Evolutionary conservation across 2,888 invertebrate species (phyloP).

Genomic region (Brassicogethes aeneus): DNA sequence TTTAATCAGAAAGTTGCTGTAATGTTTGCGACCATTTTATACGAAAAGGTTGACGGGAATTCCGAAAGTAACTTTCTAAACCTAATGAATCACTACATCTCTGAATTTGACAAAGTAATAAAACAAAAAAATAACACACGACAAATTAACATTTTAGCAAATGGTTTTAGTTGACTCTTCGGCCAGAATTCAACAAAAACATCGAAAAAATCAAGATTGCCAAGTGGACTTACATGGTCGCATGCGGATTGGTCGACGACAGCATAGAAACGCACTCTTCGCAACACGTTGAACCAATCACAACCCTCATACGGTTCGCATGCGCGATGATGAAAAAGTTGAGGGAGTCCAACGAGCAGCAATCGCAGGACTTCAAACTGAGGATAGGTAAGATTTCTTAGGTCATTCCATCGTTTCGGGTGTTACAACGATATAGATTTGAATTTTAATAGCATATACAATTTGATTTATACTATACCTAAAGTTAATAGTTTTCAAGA

Average conservation of each 20-base stretch:
- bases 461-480: no score
- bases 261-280: conserved; percentile 41
- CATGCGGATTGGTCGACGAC: conserved; percentile 76
- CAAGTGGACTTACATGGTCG: conserved; percentile 96
- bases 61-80: conserved; percentile 42
- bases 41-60: conserved; percentile 41
- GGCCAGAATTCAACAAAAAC: conserved; percentile 39
- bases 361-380: conserved; percentile 52
- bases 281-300: conserved; percentile 35
- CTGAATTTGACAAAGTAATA: conserved; percentile 81
- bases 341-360: conserved; percentile 48
- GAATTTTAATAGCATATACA: no score
- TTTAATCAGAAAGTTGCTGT: conserved; percentile 85
- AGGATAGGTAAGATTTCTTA: conserved; percentile 53
- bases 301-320: conserved; percentile 63
- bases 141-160: not conserved
- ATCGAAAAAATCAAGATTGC: conserved; percentile 97
- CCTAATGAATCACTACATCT: conserved; percentile 80
- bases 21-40: conserved; percentile 84
- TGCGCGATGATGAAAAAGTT: conserved; percentile 59
- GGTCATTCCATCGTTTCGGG: conserved; percentile 24
- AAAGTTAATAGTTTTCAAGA: no score
- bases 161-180: conserved; percentile 69
- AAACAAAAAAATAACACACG: not conserved
- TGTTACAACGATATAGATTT: no score